Evolutionary conservation across 2,888 invertebrate genomes (phyloP).

Genomic region (Charanyca ferruginea): DNA sequence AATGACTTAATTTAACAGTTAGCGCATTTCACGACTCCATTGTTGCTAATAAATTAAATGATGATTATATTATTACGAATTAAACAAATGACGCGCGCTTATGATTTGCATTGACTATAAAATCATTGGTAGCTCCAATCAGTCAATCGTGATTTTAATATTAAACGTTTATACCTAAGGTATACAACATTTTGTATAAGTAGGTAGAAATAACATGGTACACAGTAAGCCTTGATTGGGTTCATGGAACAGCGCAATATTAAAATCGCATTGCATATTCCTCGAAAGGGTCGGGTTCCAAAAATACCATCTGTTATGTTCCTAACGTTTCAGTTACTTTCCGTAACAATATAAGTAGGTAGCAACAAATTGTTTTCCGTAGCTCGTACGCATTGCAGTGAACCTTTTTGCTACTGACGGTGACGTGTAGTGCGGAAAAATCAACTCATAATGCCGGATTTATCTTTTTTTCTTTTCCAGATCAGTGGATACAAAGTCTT

Average conservation of each 20-base stretch:
- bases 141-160: too few species aligned
- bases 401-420: constrained; percentile 46
- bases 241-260: constrained; percentile 37
- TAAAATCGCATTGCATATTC: constrained; percentile 43
- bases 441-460: constrained; percentile 37
- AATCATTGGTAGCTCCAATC: too few species aligned
- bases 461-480: constrained; percentile 24
- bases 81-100: too few species aligned
- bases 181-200: too few species aligned
- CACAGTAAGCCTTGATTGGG: constrained; percentile 16
- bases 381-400: constrained; percentile 61
- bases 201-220: constrained; percentile 2
- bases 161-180: too few species aligned
- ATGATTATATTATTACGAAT: too few species aligned
- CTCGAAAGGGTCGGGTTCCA: constrained; percentile 30
- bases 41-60: too few species aligned
- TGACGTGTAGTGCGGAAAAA: constrained; percentile 38
- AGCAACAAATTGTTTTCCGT: constrained; percentile 52
- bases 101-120: too few species aligned
- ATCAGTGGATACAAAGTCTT: background rate
- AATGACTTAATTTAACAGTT: too few species aligned
- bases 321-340: constrained; percentile 48
- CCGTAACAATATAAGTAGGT: constrained; percentile 39
- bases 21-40: too few species aligned
- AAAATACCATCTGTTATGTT: constrained; percentile 42